phyloP scores from a whole-genome alignment of 53 echinoderm and acorn worm species.

The Astropecten irregularis region DNA sequence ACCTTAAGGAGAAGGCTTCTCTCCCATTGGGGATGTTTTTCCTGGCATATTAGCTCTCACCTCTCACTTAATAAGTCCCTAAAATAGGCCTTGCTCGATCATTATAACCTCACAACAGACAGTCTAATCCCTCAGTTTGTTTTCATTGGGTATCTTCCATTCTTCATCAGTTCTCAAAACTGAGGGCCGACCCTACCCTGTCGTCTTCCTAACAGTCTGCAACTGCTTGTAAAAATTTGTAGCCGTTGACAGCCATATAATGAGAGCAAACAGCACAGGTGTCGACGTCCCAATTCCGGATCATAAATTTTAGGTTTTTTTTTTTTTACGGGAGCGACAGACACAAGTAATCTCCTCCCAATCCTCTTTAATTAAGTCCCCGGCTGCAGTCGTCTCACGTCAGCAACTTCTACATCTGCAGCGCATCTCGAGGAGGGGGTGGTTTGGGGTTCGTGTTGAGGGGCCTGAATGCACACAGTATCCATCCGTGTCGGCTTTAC shows the following conservation, averaged over 20 bases:
- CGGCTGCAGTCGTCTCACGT: conserved; percentile 18
- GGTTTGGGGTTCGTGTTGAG: background rate
- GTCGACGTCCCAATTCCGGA: conserved; percentile 42
- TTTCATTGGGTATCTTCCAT: conserved; percentile 44
- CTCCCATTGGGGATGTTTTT: background rate
- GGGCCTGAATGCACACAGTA: conserved; percentile 3
- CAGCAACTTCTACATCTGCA: conserved; percentile 37
- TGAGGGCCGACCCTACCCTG: no score
- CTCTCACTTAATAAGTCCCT: background rate
- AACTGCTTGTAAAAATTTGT: conserved; percentile 12
- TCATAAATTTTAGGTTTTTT: conserved; percentile 9
- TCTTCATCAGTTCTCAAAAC: background rate
- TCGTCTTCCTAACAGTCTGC: background rate
- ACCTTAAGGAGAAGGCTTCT: background rate
- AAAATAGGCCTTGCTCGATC: no score
- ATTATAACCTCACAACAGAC: background rate
- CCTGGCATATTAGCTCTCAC: background rate
- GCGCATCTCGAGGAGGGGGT: background rate
- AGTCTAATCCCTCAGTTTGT: conserved; percentile 50
- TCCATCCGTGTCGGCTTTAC: background rate
- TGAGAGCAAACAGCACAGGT: conserved; percentile 28
- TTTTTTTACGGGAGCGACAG: background rate
- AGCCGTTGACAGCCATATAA: conserved; percentile 43
- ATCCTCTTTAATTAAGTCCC: conserved; percentile 52
- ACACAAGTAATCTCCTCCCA: conserved; percentile 24